Percentiles rank a stretch among this genome's conserved stretches.
Evolutionary conservation across 2,797 vertebrate species (phyloP).

Genomic region (Gymnodraco acuticeps): DNA sequence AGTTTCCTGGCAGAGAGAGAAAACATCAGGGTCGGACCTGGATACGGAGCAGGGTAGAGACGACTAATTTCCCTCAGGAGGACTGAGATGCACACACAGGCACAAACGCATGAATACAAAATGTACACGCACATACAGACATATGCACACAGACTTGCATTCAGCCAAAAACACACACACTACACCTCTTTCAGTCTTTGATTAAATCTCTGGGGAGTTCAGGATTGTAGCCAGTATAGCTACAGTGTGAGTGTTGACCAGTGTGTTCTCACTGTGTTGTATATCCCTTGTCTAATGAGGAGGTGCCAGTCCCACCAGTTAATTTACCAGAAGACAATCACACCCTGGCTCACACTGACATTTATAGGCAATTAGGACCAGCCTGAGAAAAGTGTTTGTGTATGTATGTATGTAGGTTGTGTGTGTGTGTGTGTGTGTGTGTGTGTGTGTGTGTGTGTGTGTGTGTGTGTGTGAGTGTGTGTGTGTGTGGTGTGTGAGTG

Average conservation of each 20-base stretch:
- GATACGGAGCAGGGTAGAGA: constrained; percentile 69
- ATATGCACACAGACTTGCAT: constrained; percentile 58
- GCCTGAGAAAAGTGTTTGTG: constrained; percentile 57
- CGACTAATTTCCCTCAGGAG: constrained; percentile 85
- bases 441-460: constrained; percentile 23
- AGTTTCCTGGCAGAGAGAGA: constrained; percentile 66
- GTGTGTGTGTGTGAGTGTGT: constrained; percentile 19
- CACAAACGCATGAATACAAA: constrained; percentile 60
- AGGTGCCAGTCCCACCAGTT: constrained; percentile 86
- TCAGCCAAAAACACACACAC: constrained; percentile 32
- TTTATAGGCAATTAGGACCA: constrained; percentile 94
- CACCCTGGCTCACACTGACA: constrained; percentile 91
- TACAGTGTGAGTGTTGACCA: constrained; percentile 72
- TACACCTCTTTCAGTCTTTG: constrained; percentile 51
- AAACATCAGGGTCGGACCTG: constrained; percentile 73
- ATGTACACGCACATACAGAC: constrained; percentile 59
- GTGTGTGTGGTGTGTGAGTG: constrained; percentile 43
- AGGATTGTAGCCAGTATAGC: constrained; percentile 55
- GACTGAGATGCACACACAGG: constrained; percentile 47
- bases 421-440: constrained; percentile 41
- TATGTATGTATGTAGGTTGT: constrained; percentile 32
- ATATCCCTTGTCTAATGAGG: constrained; percentile 90
- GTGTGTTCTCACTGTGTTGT: constrained; percentile 76
- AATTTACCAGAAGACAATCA: constrained; percentile 91
- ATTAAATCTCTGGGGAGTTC: constrained; percentile 60